These are phyloP conservation scores for Heliothis subflexa DNA, from an alignment of 1,140 invertebrate species.

Conservation along the genomic window DNA sequence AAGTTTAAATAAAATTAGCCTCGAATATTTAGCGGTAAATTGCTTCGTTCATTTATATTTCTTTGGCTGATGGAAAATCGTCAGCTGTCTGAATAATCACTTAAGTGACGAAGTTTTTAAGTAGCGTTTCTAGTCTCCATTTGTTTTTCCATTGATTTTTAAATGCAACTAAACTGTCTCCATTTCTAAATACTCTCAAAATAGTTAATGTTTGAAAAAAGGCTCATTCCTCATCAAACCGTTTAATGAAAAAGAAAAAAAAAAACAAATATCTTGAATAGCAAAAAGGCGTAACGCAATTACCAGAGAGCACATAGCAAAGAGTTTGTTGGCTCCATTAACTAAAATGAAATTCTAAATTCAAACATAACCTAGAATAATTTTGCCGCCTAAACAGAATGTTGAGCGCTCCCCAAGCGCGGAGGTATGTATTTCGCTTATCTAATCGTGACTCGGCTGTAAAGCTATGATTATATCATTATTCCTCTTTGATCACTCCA, in stretches of 20 bases:
- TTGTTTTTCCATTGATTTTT: no score
- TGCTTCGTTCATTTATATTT: conserved; percentile 16
- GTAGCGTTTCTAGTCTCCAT: no score
- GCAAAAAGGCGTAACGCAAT: no score
- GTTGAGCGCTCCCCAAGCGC: neutral
- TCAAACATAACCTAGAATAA: neutral
- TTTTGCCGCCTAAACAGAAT: conserved; percentile 26
- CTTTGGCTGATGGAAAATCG: neutral
- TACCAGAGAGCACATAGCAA: no score
- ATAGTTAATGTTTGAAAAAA: no score
- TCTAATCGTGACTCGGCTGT: conserved; percentile 15
- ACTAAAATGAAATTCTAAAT: conserved; percentile 5
- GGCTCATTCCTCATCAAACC: no score
- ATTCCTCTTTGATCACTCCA: conserved; percentile 28
- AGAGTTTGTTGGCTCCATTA: neutral
- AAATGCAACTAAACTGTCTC: no score
- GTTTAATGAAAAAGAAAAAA: no score
- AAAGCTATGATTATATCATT: conserved; percentile 26
- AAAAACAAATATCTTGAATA: no score
- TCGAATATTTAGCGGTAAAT: conserved; percentile 17
- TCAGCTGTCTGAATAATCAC: conserved; percentile 1
- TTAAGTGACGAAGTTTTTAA: neutral
- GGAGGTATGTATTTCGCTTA: conserved; percentile 20
- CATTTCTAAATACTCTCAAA: no score
- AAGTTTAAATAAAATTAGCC: conserved; percentile 30